phyloP scores from a whole-genome alignment of 2,113 vertebrate genomes.

The Cynoglossus semilaevis region DNA sequence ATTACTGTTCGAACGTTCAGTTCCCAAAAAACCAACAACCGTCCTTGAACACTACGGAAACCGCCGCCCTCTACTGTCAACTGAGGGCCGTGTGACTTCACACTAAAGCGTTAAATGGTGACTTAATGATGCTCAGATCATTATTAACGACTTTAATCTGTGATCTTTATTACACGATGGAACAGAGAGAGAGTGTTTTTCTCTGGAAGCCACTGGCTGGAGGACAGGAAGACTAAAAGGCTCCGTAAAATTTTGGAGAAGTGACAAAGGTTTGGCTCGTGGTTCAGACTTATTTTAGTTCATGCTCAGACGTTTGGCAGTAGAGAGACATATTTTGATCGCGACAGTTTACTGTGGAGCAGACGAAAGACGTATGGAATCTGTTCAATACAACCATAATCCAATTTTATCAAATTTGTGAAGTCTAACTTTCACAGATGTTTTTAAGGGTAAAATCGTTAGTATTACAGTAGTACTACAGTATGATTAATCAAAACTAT shows the following conservation, averaged over 20 bases:
- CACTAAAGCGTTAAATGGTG: background rate
- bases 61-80: constrained; percentile 12
- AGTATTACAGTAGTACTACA: too few species aligned
- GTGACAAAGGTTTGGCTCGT: background rate
- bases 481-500: too few species aligned
- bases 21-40: constrained; percentile 11
- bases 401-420: too few species aligned
- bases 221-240: constrained; percentile 39
- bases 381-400: too few species aligned
- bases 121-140: background rate
- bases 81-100: background rate
- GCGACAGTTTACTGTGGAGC: constrained; percentile 1
- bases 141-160: background rate
- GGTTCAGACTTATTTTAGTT: constrained; percentile 27
- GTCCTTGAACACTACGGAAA: constrained; percentile 28
- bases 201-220: constrained; percentile 21
- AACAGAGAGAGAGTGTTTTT: constrained; percentile 6
- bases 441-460: too few species aligned
- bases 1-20: constrained; percentile 19
- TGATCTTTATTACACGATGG: constrained; percentile 3
- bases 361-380: background rate
- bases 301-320: constrained; percentile 23
- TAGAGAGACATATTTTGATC: constrained; percentile 4
- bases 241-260: constrained; percentile 22
- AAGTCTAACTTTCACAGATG: too few species aligned